Evolutionary conservation across 2,797 vertebrate species (phyloP), one percentile per base, ranked within the genome.

Genomic region (Nannoperca obscura): DNA sequence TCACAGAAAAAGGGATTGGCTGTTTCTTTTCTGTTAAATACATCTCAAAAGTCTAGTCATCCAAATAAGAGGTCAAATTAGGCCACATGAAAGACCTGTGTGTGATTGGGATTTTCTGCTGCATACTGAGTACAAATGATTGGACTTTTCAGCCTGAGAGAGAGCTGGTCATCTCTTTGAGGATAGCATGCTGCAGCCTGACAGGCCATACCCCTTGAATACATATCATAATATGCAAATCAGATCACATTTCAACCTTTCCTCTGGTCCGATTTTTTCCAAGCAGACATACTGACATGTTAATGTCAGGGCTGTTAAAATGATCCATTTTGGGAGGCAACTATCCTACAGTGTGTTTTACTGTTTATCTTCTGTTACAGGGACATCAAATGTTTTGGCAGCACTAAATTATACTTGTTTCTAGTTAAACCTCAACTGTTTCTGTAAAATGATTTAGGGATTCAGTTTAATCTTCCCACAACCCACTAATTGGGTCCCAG

Each of bases 391-490:
- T 69, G 49, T 58, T 78, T 78, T 85, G 81, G 70, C 84, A 87
- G 62, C 44, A 40, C 82, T 71, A 72, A 89, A 81, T 82, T 81
- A 55, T 59, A 75, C 64, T 74, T 80, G 24, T 72, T 66, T 75
- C 66, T 50, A 27, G 69, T 83, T 83, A 80, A 85, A 83, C 73
- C 49, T 80, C 72, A 66, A 76, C 68, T 78, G 72, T 75, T 78
- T 65, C 68, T 64, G 65, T 30, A 64, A 76, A 79, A 78, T 69
- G 67, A 84, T 81, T 86, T 61, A 64, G 27, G 79, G 81, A 86
- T 85, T 85, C 63, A 81, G 69, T 80, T 81, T 83, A 86, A 89
- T 91, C 87, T 87, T 69, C 60, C 74, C 52, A 38, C 63, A 80
- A 54, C 83, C 73, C 78, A 81, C 75, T 84, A 5, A 3, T 77